Base-by-base conservation (phyloP, 2,797 vertebrate genomes). In the Bradypodion pumilum region DNA sequence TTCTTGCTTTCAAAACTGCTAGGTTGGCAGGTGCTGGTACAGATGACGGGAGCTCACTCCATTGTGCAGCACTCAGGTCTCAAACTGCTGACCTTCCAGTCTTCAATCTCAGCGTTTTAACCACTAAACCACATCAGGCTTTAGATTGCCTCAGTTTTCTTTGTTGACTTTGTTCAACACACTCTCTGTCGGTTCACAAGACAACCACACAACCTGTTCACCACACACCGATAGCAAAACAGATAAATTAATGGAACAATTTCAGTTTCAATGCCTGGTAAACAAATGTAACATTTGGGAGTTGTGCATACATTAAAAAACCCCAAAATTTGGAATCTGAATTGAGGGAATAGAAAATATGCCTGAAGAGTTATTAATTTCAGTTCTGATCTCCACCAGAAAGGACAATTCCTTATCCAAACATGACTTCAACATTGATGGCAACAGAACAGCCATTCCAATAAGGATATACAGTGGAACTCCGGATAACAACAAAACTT, bases 401-500 rank as follows among this genome's bases (percentile, higher is more conserved):
- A 93, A 49, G 70, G 65, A 90, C 89, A 82, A 75, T 89, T 90
- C 81, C 2, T 82, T 84, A 8, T 84, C 29, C 7, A 90, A 90
- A 49, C 74, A 72, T 86, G 81, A 92, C 89, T 91, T 91, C 91
- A 85, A 44, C 42, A 76, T 81, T 87, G 65, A 21, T 49, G 69
- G 91, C 88, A 93, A 90, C 74, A 80, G 23, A 83, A 86, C 80
- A 9, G 10, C 86, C 88, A 70, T 92, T 92, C 90, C 81, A 90
- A 91, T 93, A 92, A 89, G 91, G 89, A 93, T 91, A 92, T 90
- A n/a, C n/a, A n/a, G n/a, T n/a, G n/a, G n/a, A n/a, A n/a, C n/a
- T n/a, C n/a, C n/a, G n/a, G n/a, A n/a, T n/a, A n/a, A n/a, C n/a
- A n/a, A n/a, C n/a, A n/a, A n/a, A n/a, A n/a, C n/a, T n/a, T n/a